Conservation (phyloP, 2,888 invertebrate species). For the Lapara coniferarum region DNA sequence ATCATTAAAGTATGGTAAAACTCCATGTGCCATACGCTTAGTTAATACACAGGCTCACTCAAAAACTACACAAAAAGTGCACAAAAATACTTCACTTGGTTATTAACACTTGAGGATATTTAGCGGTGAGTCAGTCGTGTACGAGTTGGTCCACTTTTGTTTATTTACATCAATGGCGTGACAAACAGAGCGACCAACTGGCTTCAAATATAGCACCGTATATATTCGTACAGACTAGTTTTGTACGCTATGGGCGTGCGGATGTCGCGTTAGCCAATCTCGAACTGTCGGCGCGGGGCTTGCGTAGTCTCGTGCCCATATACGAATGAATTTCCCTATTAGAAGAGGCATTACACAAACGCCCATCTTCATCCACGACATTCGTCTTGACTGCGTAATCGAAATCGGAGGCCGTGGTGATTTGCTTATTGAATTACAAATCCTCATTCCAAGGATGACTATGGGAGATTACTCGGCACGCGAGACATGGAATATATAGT, state of each 20-base stretch:
- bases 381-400: slow-evolving; percentile 57
- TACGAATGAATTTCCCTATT: slow-evolving; percentile 67
- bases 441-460: background rate
- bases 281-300: slow-evolving; percentile 61
- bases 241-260: slow-evolving; percentile 52
- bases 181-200: slow-evolving; percentile 36
- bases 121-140: slow-evolving; percentile 52
- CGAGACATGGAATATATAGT: background rate
- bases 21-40: slow-evolving; percentile 27
- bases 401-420: slow-evolving; percentile 14
- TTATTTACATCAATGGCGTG: slow-evolving; percentile 63
- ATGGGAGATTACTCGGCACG: background rate
- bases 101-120: slow-evolving; percentile 44
- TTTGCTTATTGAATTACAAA: slow-evolving; percentile 13
- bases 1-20: slow-evolving; percentile 21
- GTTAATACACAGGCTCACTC: slow-evolving; percentile 19
- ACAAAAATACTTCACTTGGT: slow-evolving; percentile 33
- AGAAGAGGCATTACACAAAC: slow-evolving; percentile 65
- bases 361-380: slow-evolving; percentile 53
- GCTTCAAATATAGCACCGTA: slow-evolving; percentile 24
- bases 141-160: slow-evolving; percentile 51
- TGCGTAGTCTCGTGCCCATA: slow-evolving; percentile 51
- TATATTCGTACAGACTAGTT: slow-evolving; percentile 23
- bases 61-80: slow-evolving; percentile 31
- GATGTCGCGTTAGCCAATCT: slow-evolving; percentile 58